Base-by-base conservation (phyloP, 2,113 vertebrate genomes). In the Agelaius phoeniceus region DNA sequence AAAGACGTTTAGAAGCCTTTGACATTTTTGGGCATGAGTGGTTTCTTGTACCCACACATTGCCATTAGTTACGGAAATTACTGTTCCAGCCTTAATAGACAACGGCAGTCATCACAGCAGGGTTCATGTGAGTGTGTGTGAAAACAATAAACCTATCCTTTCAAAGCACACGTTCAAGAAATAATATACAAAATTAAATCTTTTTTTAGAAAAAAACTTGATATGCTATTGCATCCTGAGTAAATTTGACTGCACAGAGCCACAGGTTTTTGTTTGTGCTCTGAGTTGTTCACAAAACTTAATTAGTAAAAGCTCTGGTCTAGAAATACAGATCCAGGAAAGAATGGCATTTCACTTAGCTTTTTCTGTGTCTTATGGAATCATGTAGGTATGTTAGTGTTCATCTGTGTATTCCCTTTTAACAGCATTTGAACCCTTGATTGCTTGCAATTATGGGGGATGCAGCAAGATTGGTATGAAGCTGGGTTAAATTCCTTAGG, bases 1-100 rank as follows among this genome's bases (percentile, higher is more conserved):
- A 87, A 96, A 96, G 61, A 88, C 51, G 21, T 82, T 91, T 89
- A 77, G 48, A 96, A 96, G 63, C 93, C 89, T 97, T 96, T 66
- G 87, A 72, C 63, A 84, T 76, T 93, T 96, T 74, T 6, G 80
- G 66, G 18, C 73, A 90, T 55, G 54, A 90, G 55, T 57, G 58
- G 46, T 97, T 97, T 95, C 61, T 95, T 69, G 74, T 85, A 94
- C 71, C 33, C 65, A 81, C 35, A 52, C 20, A 54, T 33, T 90
- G 57, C 7, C 33, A 37, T 89, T 83, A 75, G 79, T 90, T 65
- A 87, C 7, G 30, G 74, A 78, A 93, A 79, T 78, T 83, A 63
- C 26, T 76, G 15, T 69, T 90, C 24, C 46, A 83, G 37, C 3
- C 31, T 27, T 79, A 83, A 84, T 35, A 74, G 20, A 7, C 15